A percentile compares a stretch with the other conserved stretches of the same genome.
phyloP scores from a whole-genome alignment of 2,113 vertebrate species.

The Mola mola region DNA sequence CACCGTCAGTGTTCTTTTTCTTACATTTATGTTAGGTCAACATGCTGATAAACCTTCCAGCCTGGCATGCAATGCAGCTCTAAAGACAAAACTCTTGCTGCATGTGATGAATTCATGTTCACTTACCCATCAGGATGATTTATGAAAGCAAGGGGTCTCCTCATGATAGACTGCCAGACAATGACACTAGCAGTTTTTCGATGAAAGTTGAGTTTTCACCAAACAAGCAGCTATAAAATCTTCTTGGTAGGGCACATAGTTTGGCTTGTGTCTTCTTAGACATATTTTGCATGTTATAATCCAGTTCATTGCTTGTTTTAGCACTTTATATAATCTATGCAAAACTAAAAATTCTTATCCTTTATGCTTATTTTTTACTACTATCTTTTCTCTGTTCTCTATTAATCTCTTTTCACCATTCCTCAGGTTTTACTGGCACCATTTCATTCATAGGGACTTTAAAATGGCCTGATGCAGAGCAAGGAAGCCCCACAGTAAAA shows the following conservation, averaged over 20 bases:
- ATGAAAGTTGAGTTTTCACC: background rate
- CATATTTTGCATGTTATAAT: no score
- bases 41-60: background rate
- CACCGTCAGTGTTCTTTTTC: no score
- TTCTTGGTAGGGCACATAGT: no score
- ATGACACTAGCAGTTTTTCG: slow-evolving; percentile 39
- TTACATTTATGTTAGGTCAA: no score
- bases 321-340: no score
- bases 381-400: no score
- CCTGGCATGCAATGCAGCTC: background rate
- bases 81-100: background rate
- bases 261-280: no score
- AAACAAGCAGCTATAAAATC: no score
- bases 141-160: background rate
- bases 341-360: no score
- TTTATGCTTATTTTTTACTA: no score
- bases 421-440: background rate
- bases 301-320: no score
- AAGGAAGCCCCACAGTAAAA: background rate
- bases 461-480: background rate
- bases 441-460: background rate
- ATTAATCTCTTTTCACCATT: background rate
- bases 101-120: background rate
- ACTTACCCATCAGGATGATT: background rate
- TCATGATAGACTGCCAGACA: background rate